Base-by-base conservation (phyloP, 1,140 invertebrate species). In the Diachasma alloeum region DNA sequence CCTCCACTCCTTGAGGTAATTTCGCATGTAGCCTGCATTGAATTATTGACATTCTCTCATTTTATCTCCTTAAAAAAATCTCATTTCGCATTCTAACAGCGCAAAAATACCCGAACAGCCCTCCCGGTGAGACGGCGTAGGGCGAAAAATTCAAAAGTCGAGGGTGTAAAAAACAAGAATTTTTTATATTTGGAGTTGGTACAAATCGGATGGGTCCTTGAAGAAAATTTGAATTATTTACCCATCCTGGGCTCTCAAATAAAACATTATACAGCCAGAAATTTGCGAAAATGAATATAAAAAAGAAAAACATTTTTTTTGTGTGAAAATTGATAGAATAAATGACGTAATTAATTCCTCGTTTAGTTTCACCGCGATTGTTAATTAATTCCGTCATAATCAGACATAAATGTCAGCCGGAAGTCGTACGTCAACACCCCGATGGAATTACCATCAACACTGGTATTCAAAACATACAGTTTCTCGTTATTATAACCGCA, bases 311-410 rank as follows among this genome's bases (percentile, higher is more conserved):
- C 2, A 19, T 56, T 56, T 3, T 17, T 56, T 56, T 56, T 56
- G 9, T 56, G 2, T 56, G 48, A 56, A 19, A 56, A 1, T 19
- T n/a, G 2, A 19, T 17, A 6, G 1, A 2, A 13, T 56, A 22
- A 56, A 56, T 56, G 4, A 19, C 17, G n/a, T 56, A n/a, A 56
- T n/a, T 19, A 56, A 19, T 56, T 56, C 9, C 8, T 6, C 24
- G 15, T 26, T 26, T 26, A 24, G 22, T 26, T 24, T 26, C 59
- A 63, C 4, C 5, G 8, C 59, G 26, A 63, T 63, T 63, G 59
- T 63, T 63, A 63, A 63, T 63, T 63, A 63, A 63, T 63, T 63
- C 59, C 24, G 59, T 26, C 17, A 63, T 63, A 63, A 63, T 63
- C 59, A 31, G 4, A 1, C 59, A 59, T 59, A 59, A 59, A 59